These are phyloP conservation scores for Microplitis mediator DNA, from an alignment of 1,140 invertebrate genomes.

Conservation along the genomic window DNA sequence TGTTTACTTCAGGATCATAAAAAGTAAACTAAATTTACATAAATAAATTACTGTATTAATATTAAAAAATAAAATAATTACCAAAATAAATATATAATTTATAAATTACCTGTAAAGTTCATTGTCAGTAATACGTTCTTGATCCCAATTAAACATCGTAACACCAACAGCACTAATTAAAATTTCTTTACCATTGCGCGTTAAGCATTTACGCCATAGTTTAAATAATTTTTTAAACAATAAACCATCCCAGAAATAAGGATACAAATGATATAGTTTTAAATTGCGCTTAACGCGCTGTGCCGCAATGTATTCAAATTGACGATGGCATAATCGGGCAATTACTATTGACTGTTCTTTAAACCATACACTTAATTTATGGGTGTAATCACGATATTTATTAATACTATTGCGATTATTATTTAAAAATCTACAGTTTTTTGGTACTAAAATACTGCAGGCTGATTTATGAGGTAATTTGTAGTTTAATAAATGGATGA, in stretches of 20 bases:
- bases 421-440: slow-evolving; percentile 18
- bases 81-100: slow-evolving; percentile 8
- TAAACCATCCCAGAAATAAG: slow-evolving; percentile 68
- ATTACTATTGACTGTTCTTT: slow-evolving; percentile 45
- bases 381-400: slow-evolving; percentile 26
- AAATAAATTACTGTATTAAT: no score
- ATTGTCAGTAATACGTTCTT: slow-evolving; percentile 61
- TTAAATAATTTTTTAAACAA: slow-evolving; percentile 64
- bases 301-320: slow-evolving; percentile 70
- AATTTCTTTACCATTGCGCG: slow-evolving; percentile 55
- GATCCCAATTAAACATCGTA: slow-evolving; percentile 64
- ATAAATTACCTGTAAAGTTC: slow-evolving; percentile 59
- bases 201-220: slow-evolving; percentile 57
- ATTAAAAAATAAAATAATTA: not conserved
- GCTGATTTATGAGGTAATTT: slow-evolving; percentile 12
- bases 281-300: slow-evolving; percentile 67
- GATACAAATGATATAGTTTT: slow-evolving; percentile 69
- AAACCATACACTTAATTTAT: slow-evolving; percentile 43
- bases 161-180: slow-evolving; percentile 57
- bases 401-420: slow-evolving; percentile 25
- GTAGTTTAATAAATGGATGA: slow-evolving; percentile 19
- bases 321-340: slow-evolving; percentile 62
- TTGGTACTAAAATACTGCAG: not conserved
- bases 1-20: no score
- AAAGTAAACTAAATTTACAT: no score